Conservation (phyloP, 2,797 vertebrate species). For the Ispidina picta region DNA sequence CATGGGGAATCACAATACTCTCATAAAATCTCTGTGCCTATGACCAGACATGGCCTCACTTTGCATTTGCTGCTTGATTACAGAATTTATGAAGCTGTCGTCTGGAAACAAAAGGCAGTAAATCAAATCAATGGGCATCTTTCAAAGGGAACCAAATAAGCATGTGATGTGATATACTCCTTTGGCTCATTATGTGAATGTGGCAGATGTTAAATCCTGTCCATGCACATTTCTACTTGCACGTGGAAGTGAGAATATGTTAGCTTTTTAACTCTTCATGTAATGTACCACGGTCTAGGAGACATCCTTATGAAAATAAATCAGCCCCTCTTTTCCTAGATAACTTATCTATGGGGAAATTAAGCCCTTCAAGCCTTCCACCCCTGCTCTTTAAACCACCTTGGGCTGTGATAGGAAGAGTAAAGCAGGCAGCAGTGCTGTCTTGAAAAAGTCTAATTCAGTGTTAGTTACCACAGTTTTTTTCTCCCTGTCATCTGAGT, state of each 20-base stretch:
- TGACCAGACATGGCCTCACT: conserved; percentile 14
- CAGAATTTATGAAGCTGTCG: not conserved
- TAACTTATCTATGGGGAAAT: not conserved
- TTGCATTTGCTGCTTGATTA: conserved; percentile 47
- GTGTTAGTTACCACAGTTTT: not conserved
- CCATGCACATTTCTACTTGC: not conserved
- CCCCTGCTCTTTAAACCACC: not conserved
- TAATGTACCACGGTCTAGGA: not conserved
- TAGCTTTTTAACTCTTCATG: not conserved
- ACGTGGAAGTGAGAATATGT: not conserved
- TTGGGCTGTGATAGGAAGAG: not conserved
- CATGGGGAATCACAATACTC: conserved; percentile 3
- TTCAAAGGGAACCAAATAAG: not conserved
- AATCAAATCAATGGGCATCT: conserved; percentile 31
- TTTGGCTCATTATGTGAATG: not conserved
- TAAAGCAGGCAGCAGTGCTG: not conserved
- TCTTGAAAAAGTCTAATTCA: not conserved
- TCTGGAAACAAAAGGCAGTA: conserved; percentile 37
- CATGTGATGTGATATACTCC: not conserved
- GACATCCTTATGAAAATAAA: not conserved
- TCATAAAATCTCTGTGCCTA: conserved; percentile 43
- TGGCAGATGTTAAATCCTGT: not conserved
- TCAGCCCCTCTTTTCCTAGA: not conserved
- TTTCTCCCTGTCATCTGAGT: not conserved
- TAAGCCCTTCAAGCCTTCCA: not conserved